Conservation (phyloP, 2,113 vertebrate species). For the Pardalotus punctatus region DNA sequence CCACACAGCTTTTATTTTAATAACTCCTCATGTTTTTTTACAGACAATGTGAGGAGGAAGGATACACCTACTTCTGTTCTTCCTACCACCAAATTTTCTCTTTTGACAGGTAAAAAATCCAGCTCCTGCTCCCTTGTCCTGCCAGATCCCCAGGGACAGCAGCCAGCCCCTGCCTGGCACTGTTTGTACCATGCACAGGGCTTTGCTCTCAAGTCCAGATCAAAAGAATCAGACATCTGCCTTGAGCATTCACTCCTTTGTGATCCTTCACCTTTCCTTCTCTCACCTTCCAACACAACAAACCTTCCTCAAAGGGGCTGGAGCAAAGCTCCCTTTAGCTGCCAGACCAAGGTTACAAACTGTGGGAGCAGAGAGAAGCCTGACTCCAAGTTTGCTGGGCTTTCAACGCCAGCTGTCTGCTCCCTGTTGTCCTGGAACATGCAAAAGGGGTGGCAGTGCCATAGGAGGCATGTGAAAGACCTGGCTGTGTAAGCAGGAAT, state of each 20-base stretch:
- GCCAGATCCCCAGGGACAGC: not conserved
- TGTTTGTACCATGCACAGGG: rapidly evolving
- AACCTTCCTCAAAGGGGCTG: not conserved
- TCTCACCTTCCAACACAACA: not conserved
- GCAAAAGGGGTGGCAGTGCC: not conserved
- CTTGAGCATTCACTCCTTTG: not conserved
- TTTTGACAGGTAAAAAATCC: not conserved
- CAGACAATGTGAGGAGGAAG: not conserved
- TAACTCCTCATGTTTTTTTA: rapidly evolving
- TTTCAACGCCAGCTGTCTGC: not conserved
- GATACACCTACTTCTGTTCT: not conserved
- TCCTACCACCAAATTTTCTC: not conserved
- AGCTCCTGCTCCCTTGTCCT: not conserved
- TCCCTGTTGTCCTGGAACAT: not conserved
- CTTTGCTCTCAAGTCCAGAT: not conserved
- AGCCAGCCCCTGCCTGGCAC: not conserved
- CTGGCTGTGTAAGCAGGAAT: not conserved
- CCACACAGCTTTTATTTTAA: too few species aligned
- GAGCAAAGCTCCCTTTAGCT: not conserved
- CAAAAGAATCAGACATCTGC: not conserved
- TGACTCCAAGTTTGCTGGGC: not conserved
- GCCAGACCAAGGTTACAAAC: not conserved
- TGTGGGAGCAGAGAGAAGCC: not conserved
- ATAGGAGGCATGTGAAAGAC: not conserved
- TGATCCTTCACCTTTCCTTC: not conserved